Evolutionary conservation across 2,888 invertebrate species (phyloP), one percentile per base, ranked within the genome.

Genomic region (Oxystoma pomonae): DNA sequence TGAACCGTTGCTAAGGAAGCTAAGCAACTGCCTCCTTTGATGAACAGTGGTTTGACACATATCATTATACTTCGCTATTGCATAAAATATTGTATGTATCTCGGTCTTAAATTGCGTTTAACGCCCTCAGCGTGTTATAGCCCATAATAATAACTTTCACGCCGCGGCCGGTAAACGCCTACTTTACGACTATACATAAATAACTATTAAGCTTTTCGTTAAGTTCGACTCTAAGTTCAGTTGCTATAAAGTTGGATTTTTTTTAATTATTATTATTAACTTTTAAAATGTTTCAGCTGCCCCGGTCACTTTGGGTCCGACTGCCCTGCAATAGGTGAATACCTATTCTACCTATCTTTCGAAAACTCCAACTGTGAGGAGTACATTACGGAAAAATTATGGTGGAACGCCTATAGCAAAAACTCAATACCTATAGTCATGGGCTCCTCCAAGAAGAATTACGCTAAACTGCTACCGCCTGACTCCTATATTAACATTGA

Each of bases 341-440:
- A 90, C 75, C 81, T 87, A 69, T 90, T 90, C 75, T 89, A 90
- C 71, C 75, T 90, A 53, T 84, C 88, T 0, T 85, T 90, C 67
- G 90, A 90, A 76, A 90, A 90, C 73, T 84, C 87, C 0, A 84
- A 85, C 69, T 90, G 90, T 72, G 80, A 81, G 3, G 86, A 90
- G 73, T 90, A 90, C 70, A 76, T 90, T 56, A 90, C 89, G 0
- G 90, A 90, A 73, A 90, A 90, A 74, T 74, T 85, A 0, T 90
- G 86, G 78, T 86, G 87, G 82, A 83, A 89, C 69, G 87, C 86
- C 0, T 88, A 84, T 69, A 72, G 78, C 1, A 88, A 87, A 75
- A 83, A 83, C 16, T 81, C 87, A 0, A 83, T 89, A 22, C 90
- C 90, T 0, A 77, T 90, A 1, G 85, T 90, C 52, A 84, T 88